Conservation (phyloP, 1,140 invertebrate species). For the Panulirus ornatus region DNA sequence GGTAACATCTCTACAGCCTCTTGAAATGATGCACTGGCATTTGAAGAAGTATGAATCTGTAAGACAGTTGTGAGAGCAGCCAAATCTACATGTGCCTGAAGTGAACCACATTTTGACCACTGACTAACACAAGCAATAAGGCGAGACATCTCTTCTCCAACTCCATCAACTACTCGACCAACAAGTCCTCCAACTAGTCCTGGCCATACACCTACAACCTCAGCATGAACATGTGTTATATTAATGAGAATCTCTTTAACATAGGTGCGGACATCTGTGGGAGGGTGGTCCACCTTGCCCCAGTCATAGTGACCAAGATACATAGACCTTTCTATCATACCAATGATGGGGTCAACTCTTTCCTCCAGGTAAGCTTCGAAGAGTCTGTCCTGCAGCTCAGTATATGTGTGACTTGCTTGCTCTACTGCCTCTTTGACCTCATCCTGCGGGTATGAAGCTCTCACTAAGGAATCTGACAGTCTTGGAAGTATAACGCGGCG, state of each 20-base stretch:
- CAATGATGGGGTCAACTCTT: constrained; percentile 88
- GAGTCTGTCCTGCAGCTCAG: constrained; percentile 78
- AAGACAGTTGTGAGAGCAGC: constrained; percentile 78
- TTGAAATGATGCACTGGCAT: constrained; percentile 68
- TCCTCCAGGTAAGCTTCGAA: constrained; percentile 89
- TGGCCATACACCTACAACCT: constrained; percentile 90
- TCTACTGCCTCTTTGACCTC: constrained; percentile 71
- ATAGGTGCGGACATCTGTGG: constrained; percentile 90
- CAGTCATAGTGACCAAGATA: constrained; percentile 93
- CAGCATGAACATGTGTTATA: constrained; percentile 93
- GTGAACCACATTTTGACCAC: constrained; percentile 84
- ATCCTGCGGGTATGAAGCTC: constrained; percentile 84
- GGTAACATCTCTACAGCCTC: constrained; percentile 60
- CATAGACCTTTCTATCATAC: constrained; percentile 95
- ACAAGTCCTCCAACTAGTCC: constrained; percentile 87
- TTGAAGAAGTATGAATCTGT: constrained; percentile 41
- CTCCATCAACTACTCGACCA: constrained; percentile 91
- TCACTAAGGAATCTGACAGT: constrained; percentile 83
- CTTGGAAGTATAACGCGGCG: constrained; percentile 85
- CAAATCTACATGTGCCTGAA: constrained; percentile 85
- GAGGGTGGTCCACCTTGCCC: constrained; percentile 85
- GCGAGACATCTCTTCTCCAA: constrained; percentile 93
- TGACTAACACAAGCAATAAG: constrained; percentile 88
- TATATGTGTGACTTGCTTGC: constrained; percentile 63
- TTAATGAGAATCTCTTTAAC: constrained; percentile 95